Evolutionary conservation across 92 coral and sea anemone genomes (phyloP), one percentile per base, ranked within the genome.

Genomic region (Epizoanthus ramosus): DNA sequence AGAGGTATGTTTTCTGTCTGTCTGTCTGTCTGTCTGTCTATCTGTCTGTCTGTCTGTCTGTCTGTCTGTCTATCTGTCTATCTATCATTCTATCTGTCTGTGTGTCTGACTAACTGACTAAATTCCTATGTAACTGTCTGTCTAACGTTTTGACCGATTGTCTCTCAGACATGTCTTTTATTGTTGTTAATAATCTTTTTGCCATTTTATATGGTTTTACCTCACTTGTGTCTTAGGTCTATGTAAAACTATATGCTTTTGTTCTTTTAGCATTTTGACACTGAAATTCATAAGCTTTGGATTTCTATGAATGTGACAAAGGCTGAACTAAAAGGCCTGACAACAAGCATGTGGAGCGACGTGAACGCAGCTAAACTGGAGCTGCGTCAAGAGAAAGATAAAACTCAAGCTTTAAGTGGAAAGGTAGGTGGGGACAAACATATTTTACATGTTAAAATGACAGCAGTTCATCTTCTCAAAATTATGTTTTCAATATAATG

Each of bases 261-360:
- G 0, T 23, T n/a, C 23, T 7, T 35, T 60, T 41, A 77, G 82
- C 70, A 77, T 39, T 77, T 59, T 59, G 82, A 77, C 52, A 45
- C 4, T 13, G 57, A 57, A 21, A 8, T 39, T 8, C n/a, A 59
- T 13, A 77, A 77, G 47, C 70, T 77, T 4, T 60, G 69, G 57
- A 19, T 9, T 60, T 77, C 71, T 37, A 37, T 77, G 68, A 61
- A 77, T 61, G 70, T 15, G 57, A 77, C 82, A 57, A 77, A 37
- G 57, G 70, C 82, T 77, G 69, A 77, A 58, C 37, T 77, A 8
- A 60, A 77, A 14, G 43, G 70, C 82, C 57, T 77, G 69, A 77
- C 16, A 19, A 77, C 41, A 77, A 77, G 58, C 37, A 69, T 77
- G 25, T 61, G 82, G 71, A 61, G 8, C 6, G 82, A 77, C 39